Percentiles rank a stretch among this genome's conserved stretches.
These are phyloP conservation scores for Apeira syringaria DNA, from an alignment of 2,888 invertebrate genomes.

Conservation along the genomic window DNA sequence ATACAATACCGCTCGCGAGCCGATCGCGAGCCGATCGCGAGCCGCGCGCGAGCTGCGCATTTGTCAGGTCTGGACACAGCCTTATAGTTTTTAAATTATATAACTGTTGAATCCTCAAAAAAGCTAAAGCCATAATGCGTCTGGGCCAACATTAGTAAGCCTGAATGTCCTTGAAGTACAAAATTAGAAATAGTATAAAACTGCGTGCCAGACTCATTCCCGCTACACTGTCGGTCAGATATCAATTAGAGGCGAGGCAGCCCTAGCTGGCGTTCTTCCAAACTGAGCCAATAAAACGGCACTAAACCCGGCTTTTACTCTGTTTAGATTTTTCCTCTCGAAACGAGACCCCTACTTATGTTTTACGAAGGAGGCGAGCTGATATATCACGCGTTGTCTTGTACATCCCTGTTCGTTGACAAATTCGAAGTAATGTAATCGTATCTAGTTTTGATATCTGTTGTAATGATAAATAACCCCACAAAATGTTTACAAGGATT, in stretches of 20 bases:
- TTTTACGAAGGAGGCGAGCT: not conserved
- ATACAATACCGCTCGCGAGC: too few relatives aligned
- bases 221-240: conserved; percentile 63
- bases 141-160: not conserved
- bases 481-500: too few relatives aligned
- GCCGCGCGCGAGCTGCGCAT: too few relatives aligned
- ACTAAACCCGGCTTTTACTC: conserved; percentile 69
- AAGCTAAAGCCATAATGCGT: not conserved
- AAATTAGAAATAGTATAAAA: conserved; percentile 32
- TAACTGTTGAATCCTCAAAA: too few relatives aligned
- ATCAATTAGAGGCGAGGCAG: conserved; percentile 72
- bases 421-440: too few relatives aligned
- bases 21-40: too few relatives aligned
- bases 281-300: conserved; percentile 70
- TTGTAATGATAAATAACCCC: too few relatives aligned
- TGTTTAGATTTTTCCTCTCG: conserved; percentile 70
- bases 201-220: conserved; percentile 44
- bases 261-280: conserved; percentile 63
- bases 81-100: too few relatives aligned
- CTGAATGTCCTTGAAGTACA: conserved; percentile 12
- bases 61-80: too few relatives aligned
- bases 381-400: not conserved
- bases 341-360: conserved; percentile 25
- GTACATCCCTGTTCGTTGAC: not conserved
- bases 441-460: too few relatives aligned